Percentiles rank a stretch among this genome's conserved stretches.
Conservation (phyloP, 2,113 vertebrate genomes). For the Melanostigma gelatinosum region DNA sequence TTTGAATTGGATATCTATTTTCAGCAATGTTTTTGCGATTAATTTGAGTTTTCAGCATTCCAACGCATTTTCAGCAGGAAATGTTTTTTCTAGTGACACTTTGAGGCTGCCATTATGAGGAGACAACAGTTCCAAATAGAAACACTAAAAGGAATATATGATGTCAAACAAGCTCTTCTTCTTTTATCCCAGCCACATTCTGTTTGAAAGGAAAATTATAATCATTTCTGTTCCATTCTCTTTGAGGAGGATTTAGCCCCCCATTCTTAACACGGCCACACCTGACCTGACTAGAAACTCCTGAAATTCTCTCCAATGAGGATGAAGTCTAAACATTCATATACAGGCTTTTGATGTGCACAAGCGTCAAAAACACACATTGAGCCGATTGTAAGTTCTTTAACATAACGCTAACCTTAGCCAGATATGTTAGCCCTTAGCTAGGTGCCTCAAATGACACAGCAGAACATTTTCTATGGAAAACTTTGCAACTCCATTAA, state of each 20-base stretch:
- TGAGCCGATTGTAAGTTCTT: background rate
- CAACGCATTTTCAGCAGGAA: too few relatives aligned
- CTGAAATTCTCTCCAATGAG: conserved; percentile 10
- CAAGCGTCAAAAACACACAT: background rate
- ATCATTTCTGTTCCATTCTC: conserved; percentile 29
- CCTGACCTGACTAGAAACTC: conserved; percentile 20
- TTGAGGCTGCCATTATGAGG: conserved; percentile 21
- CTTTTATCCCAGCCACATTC: conserved; percentile 30
- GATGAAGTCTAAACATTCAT: background rate
- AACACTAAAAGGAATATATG: conserved; percentile 43
- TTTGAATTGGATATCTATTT: too few relatives aligned
- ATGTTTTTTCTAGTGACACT: too few relatives aligned
- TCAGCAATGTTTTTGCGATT: too few relatives aligned
- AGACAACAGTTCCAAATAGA: conserved; percentile 29
- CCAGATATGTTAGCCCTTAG: background rate
- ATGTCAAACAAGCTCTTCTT: conserved; percentile 32
- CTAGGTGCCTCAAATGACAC: background rate
- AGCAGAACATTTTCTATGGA: background rate
- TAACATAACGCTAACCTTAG: background rate
- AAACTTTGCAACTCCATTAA: background rate
- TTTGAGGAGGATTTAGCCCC: conserved; percentile 28
- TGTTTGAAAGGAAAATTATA: conserved; percentile 32
- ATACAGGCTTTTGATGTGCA: background rate
- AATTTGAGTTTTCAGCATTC: too few relatives aligned
- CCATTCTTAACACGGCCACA: conserved; percentile 6